These are phyloP conservation scores for Tridacna gigas DNA, from an alignment of 2,888 invertebrate species.

Conservation along the genomic window DNA sequence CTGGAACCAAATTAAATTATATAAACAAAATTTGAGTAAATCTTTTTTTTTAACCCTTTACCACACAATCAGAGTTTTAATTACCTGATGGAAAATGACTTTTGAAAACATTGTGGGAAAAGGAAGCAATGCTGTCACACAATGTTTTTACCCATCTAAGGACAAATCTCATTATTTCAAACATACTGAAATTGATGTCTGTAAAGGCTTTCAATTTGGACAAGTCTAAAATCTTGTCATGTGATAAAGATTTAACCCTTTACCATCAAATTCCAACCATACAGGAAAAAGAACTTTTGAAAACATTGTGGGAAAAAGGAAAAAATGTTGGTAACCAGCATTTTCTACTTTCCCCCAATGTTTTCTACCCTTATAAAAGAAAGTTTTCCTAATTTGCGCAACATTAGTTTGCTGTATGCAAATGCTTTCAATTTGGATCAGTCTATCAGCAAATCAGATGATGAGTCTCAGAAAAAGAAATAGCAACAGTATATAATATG, in stretches of 20 bases:
- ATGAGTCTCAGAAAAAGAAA: too few relatives aligned
- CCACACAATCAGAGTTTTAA: background rate
- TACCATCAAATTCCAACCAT: too few relatives aligned
- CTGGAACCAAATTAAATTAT: background rate
- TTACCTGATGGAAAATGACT: background rate
- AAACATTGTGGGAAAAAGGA: too few relatives aligned
- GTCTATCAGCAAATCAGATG: too few relatives aligned
- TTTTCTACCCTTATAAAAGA: too few relatives aligned
- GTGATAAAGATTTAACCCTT: too few relatives aligned
- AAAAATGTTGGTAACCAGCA: slow-evolving; percentile 3
- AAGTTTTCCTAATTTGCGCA: too few relatives aligned
- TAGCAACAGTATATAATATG: too few relatives aligned
- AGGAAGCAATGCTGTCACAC: too few relatives aligned
- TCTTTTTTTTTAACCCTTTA: slow-evolving; percentile 2
- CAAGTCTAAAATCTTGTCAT: background rate
- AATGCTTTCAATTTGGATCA: too few relatives aligned
- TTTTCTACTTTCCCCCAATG: background rate
- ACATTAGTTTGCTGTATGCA: too few relatives aligned
- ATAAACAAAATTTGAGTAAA: background rate
- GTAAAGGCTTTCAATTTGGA: background rate
- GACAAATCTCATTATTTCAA: background rate
- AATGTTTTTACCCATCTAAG: background rate
- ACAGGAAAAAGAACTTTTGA: too few relatives aligned
- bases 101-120: slow-evolving; percentile 14
- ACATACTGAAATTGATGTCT: background rate